Base-by-base conservation (phyloP, 2,113 vertebrate genomes). In the Hylia prasina region DNA sequence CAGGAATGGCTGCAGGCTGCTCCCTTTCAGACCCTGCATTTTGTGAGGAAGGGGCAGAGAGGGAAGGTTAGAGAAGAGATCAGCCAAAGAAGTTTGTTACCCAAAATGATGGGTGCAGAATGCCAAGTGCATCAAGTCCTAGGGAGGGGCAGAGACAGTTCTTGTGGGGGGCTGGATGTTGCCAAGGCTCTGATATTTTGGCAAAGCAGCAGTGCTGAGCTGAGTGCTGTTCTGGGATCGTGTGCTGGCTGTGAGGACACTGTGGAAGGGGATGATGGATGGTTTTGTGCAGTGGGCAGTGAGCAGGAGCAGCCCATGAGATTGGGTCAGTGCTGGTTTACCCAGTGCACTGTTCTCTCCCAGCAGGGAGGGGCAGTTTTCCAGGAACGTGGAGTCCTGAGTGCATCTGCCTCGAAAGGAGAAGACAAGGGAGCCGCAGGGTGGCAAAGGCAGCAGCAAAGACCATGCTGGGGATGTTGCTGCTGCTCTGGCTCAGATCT, bases 381-480 rank as follows among this genome's bases (percentile, higher is more conserved):
- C 31, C 50, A 37, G 70, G 47, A 64, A 17, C 0, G 2, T 31
- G 45, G 53, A 54, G 10, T 58, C 44, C 44, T 42, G 31, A 8
- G 30, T 7, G 9, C n/a, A 11, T 31, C 28, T 72, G 69, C 40
- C 58, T n/a, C 0, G 1, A 30, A 33, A 21, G 13, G 1, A 10
- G 8, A 30, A 16, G 44, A 61, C 5, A 44, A 3, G 0, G 4
- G 35, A 48, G 60, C 75, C 58, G 58, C 64, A 10, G 39, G 16
- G 44, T 22, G 72, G 77, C n/a, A 23, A 37, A 68, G 60, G 54
- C 68, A 77, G 60, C 70, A 48, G 83, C 40, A 31, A 24, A 35
- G 57, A 9, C 31, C 2, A 1, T 0, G 3, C 25, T 28, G 65
- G 44, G 58, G 35, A n/a, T 48, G 35, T 6, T 54, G 33, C 22